Conservation (phyloP, 2,113 vertebrate genomes). For the Rutilus rutilus region DNA sequence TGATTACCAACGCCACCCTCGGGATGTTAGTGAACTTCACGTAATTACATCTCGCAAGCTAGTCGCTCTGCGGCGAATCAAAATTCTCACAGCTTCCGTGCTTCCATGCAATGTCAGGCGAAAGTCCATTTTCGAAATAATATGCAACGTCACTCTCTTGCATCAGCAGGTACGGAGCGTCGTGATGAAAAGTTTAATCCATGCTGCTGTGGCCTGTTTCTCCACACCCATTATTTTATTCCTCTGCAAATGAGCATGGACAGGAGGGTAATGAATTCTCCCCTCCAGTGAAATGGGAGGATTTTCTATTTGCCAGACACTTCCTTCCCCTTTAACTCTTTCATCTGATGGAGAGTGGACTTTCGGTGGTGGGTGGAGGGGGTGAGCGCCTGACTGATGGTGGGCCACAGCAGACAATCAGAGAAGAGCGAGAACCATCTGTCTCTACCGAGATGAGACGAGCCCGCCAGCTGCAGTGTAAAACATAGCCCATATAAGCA, state of each 20-base stretch:
- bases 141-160: slow-evolving; percentile 39
- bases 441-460: slow-evolving; percentile 61
- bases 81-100: not conserved
- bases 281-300: slow-evolving; percentile 54
- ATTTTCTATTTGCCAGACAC: slow-evolving; percentile 62
- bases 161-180: slow-evolving; percentile 16
- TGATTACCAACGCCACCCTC: slow-evolving; percentile 55
- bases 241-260: slow-evolving; percentile 58
- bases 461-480: slow-evolving; percentile 58
- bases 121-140: slow-evolving; percentile 18
- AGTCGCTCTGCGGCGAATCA: not conserved
- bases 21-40: slow-evolving; percentile 63
- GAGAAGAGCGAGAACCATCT: slow-evolving; percentile 61
- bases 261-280: slow-evolving; percentile 59
- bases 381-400: slow-evolving; percentile 60
- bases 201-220: slow-evolving; percentile 33
- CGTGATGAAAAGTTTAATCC: slow-evolving; percentile 45
- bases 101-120: slow-evolving; percentile 2
- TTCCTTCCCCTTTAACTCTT: slow-evolving; percentile 58
- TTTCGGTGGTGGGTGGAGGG: slow-evolving; percentile 37
- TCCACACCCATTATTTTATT: slow-evolving; percentile 57
- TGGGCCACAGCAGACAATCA: slow-evolving; percentile 63
- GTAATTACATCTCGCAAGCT: slow-evolving; percentile 42
- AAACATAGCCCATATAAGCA: slow-evolving; percentile 65
- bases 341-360: slow-evolving; percentile 49